Conservation (phyloP, 2,888 invertebrate species). For the Hypercompe scribonia region DNA sequence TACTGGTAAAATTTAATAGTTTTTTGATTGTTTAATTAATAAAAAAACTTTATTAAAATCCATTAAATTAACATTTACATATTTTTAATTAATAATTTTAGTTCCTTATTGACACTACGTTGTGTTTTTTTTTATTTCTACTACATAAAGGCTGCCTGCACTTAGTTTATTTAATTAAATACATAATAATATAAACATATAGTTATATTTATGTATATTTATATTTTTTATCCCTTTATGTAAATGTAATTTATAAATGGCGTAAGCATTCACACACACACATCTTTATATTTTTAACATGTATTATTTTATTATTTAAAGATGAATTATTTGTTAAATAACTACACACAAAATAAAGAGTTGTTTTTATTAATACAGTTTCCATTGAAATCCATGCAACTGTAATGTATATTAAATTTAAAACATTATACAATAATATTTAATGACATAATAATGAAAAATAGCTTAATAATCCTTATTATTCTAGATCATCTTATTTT, state of each 20-base stretch:
- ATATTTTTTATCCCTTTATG: too few relatives aligned
- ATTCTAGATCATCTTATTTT: neutral
- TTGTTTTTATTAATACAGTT: neutral
- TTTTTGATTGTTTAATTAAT: neutral
- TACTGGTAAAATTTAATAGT: neutral
- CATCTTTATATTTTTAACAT: too few relatives aligned
- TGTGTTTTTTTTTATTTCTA: neutral
- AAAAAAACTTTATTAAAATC: neutral
- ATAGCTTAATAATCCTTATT: neutral
- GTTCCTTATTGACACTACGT: neutral
- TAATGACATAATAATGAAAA: conserved; percentile 6
- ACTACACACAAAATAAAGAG: neutral
- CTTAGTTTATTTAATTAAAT: neutral
- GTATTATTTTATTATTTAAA: neutral
- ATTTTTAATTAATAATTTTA: neutral
- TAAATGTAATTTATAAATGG: neutral
- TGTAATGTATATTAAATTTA: neutral
- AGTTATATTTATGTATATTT: too few relatives aligned
- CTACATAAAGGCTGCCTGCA: neutral
- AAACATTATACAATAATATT: conserved; percentile 5
- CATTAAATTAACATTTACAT: neutral
- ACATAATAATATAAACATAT: neutral
- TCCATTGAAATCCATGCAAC: neutral
- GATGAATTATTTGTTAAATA: neutral
- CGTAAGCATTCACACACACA: too few relatives aligned